These are phyloP conservation scores for Plagodis pulveraria DNA, from an alignment of 2,888 invertebrate genomes.

Conservation along the genomic window DNA sequence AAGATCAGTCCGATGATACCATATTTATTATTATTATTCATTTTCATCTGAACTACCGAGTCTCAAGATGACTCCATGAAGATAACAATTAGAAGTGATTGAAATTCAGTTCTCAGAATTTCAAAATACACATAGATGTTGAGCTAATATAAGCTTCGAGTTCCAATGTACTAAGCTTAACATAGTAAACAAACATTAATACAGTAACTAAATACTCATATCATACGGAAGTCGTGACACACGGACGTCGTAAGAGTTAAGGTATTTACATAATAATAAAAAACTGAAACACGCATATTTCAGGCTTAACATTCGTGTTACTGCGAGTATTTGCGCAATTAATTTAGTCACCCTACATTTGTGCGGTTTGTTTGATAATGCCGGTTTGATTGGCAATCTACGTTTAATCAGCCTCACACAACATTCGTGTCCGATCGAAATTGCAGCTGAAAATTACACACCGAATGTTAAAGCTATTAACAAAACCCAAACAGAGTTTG, in stretches of 20 bases:
- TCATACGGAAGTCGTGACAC: constrained; percentile 17
- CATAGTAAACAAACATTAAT: no score
- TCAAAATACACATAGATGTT: no score
- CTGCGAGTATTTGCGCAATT: constrained; percentile 24
- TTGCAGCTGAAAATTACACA: constrained; percentile 35
- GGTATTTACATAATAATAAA: constrained; percentile 19
- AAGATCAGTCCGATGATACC: no score
- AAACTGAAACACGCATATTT: constrained; percentile 21
- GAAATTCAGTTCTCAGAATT: no score
- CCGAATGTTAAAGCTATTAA: constrained; percentile 27
- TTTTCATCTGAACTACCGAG: no score
- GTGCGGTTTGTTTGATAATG: constrained; percentile 37
- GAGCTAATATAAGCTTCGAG: no score
- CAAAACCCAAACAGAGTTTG: constrained; percentile 18
- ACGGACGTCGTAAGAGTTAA: constrained; percentile 17
- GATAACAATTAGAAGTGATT: no score
- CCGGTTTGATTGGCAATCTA: constrained; percentile 39
- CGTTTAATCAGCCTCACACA: constrained; percentile 35
- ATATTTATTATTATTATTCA: no score
- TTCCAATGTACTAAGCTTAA: no score
- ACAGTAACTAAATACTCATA: constrained; percentile 2
- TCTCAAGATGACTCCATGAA: no score
- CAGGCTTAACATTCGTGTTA: constrained; percentile 12
- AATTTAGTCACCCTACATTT: constrained; percentile 33
- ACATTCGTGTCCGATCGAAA: constrained; percentile 30